Evolutionary conservation across 2,888 invertebrate genomes (phyloP).

Genomic region (Drosophila antonietae): DNA sequence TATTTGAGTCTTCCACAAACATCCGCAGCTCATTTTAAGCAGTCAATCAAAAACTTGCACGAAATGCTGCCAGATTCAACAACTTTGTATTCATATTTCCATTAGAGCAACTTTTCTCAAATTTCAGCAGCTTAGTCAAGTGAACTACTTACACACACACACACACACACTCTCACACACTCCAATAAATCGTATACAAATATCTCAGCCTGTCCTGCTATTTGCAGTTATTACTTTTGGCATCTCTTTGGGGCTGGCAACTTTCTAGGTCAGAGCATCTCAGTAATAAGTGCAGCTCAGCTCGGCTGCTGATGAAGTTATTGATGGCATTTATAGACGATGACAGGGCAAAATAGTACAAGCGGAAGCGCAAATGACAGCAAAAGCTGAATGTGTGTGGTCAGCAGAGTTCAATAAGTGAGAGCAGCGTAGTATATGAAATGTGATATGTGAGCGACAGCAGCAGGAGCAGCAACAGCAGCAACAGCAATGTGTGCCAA

Average conservation of each 20-base stretch:
- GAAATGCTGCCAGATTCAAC: not conserved
- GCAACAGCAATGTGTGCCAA: constrained; percentile 31
- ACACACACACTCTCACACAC: not conserved
- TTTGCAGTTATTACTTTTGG: constrained; percentile 47
- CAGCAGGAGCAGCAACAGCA: constrained; percentile 5
- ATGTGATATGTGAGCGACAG: constrained; percentile 21
- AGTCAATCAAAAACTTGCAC: not conserved
- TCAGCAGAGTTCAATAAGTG: constrained; percentile 25
- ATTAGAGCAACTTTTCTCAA: not conserved
- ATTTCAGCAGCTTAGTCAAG: constrained; percentile 7
- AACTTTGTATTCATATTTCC: constrained; percentile 2
- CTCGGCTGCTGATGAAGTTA: constrained; percentile 57
- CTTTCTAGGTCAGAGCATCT: constrained; percentile 58
- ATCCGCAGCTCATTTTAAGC: not conserved
- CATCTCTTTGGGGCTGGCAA: constrained; percentile 26
- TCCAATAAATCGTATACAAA: not conserved
- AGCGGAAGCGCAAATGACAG: constrained; percentile 40
- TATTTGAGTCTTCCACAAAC: not conserved
- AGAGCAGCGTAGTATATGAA: constrained; percentile 5
- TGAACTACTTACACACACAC: not conserved
- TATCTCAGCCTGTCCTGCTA: constrained; percentile 8
- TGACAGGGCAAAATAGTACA: not conserved
- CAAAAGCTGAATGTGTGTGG: constrained; percentile 17
- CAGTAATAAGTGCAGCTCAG: constrained; percentile 43
- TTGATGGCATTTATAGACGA: constrained; percentile 49